Evolutionary conservation across 2,113 vertebrate genomes (phyloP).

Genomic region (Zosterops pallidus): DNA sequence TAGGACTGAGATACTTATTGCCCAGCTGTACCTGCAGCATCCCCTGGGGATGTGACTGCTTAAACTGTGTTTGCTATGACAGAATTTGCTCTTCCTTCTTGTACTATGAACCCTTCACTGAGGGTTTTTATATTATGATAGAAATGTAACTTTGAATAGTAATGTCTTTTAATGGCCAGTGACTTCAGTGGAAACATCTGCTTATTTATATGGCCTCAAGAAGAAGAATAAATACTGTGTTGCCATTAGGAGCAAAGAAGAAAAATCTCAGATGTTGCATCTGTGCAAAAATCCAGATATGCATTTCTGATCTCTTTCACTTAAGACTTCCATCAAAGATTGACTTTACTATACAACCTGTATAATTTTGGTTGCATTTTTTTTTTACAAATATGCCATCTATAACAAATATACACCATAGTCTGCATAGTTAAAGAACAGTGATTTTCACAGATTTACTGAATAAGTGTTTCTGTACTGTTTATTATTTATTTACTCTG

Average conservation of each 20-base stretch:
- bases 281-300: not conserved
- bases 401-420: not conserved
- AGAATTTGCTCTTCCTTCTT: not conserved
- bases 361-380: not conserved
- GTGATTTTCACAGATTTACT: not conserved
- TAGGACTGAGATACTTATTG: not conserved
- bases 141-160: not conserved
- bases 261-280: not conserved
- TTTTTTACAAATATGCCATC: not conserved
- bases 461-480: not conserved
- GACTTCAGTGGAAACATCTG: not conserved
- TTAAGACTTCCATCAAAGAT: not conserved
- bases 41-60: not conserved
- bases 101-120: not conserved
- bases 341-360: not conserved
- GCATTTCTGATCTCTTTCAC: not conserved
- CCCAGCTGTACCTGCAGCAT: not conserved
- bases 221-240: not conserved
- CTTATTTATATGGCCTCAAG: not conserved
- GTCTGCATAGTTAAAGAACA: not conserved
- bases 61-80: not conserved
- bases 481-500: not conserved
- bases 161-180: not conserved
- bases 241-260: not conserved
- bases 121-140: not conserved